Conservation (phyloP, 2,113 vertebrate species). For the Megaleporinus macrocephalus region DNA sequence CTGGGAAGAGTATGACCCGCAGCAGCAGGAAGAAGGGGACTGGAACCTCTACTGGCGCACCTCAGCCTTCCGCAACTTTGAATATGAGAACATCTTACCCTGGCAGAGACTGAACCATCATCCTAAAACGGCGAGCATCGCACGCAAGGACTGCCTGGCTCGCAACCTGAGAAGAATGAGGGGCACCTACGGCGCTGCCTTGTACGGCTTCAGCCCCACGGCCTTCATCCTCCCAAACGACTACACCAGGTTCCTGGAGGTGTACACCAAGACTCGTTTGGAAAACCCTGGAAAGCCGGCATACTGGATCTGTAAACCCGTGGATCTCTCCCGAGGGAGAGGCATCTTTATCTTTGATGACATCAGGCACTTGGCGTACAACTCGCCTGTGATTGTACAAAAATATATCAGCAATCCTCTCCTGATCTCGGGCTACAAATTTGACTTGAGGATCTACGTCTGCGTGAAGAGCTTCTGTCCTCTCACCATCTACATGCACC, state of each 20-base stretch:
- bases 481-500: conserved; percentile 78
- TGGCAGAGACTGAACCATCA: conserved; percentile 86
- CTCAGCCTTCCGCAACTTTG: conserved; percentile 69
- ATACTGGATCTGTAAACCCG: conserved; percentile 85
- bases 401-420: conserved; percentile 80
- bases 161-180: conserved; percentile 78
- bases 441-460: conserved; percentile 83
- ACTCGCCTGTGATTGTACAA: conserved; percentile 77
- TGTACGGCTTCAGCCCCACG: conserved; percentile 79
- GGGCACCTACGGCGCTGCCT: conserved; percentile 66
- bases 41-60: conserved; percentile 83
- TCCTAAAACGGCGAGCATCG: conserved; percentile 77
- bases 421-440: conserved; percentile 84
- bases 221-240: conserved; percentile 81
- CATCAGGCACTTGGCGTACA: conserved; percentile 77
- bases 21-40: conserved; percentile 66
- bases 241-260: conserved; percentile 75
- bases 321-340: conserved; percentile 78
- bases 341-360: conserved; percentile 83
- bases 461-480: conserved; percentile 83
- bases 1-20: conserved; percentile 76
- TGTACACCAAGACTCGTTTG: conserved; percentile 71
- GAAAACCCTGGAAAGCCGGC: conserved; percentile 38
- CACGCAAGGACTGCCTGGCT: conserved; percentile 82
- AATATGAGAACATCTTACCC: conserved; percentile 73